phyloP scores from a whole-genome alignment of 2,113 vertebrate genomes.

The Tamias sibiricus region DNA sequence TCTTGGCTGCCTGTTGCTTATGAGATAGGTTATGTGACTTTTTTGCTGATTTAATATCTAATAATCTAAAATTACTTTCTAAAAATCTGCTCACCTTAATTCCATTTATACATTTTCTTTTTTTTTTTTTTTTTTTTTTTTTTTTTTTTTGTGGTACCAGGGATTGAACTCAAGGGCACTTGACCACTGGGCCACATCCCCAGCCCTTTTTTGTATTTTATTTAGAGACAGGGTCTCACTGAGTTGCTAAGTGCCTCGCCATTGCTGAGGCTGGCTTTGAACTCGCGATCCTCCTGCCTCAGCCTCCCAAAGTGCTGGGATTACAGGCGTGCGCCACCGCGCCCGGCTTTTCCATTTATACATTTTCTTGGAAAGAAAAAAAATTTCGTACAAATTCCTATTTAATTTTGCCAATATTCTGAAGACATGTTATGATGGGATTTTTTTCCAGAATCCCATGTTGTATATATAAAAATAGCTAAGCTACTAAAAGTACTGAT shows the following conservation, averaged over 20 bases:
- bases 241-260: too few relatives aligned
- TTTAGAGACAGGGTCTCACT: too few relatives aligned
- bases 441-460: background rate
- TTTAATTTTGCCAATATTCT: background rate
- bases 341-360: too few relatives aligned
- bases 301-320: too few relatives aligned
- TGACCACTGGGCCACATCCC: too few relatives aligned
- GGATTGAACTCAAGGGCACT: too few relatives aligned
- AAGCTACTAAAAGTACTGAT: background rate
- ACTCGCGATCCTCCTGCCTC: too few relatives aligned
- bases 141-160: too few relatives aligned
- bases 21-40: background rate
- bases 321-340: too few relatives aligned
- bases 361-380: constrained; percentile 33
- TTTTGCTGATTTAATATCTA: background rate
- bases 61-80: constrained; percentile 39
- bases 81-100: constrained; percentile 12
- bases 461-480: constrained; percentile 19
- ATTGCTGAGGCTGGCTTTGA: too few relatives aligned
- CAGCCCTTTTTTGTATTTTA: too few relatives aligned
- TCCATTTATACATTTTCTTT: background rate
- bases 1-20: background rate
- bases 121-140: too few relatives aligned
- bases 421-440: background rate
- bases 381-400: background rate